Conservation (phyloP, 2,113 vertebrate species). For the Australoheros scitulus region DNA sequence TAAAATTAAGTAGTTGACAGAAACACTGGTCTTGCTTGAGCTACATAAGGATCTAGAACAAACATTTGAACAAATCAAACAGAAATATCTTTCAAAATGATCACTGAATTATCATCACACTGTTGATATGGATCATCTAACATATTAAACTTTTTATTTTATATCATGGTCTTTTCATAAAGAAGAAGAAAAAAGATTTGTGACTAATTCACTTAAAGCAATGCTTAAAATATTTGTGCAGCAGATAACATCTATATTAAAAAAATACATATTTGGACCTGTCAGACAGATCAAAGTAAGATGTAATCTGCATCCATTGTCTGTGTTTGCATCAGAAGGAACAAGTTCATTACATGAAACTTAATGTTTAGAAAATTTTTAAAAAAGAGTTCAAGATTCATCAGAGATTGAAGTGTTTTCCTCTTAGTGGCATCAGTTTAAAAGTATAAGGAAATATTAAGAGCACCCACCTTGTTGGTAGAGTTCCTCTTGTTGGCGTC, state of each 20-base stretch:
- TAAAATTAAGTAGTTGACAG: neutral
- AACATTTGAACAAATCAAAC: too few relatives aligned
- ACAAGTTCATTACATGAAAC: neutral
- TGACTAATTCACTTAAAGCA: too few relatives aligned
- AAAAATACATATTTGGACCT: too few relatives aligned
- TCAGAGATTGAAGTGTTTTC: accelerated
- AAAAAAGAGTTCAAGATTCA: accelerated
- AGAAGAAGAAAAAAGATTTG: neutral
- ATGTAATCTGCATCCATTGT: accelerated
- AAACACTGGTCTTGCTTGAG: neutral
- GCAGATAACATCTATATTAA: neutral
- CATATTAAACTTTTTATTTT: too few relatives aligned
- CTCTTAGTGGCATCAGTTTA: neutral
- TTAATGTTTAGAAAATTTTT: neutral
- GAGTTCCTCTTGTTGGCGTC: neutral
- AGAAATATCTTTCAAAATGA: too few relatives aligned
- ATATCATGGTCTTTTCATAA: neutral
- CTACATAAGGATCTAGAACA: too few relatives aligned
- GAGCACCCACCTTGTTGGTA: neutral
- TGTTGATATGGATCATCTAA: too few relatives aligned
- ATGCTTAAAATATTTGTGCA: neutral
- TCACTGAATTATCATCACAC: too few relatives aligned
- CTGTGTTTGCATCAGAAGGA: neutral
- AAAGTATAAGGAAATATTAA: accelerated
- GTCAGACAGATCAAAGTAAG: neutral